Evolutionary conservation across 2,888 invertebrate species (phyloP), one percentile per base, ranked within the genome.

Genomic region (Gastracanthus pulcherrimus): DNA sequence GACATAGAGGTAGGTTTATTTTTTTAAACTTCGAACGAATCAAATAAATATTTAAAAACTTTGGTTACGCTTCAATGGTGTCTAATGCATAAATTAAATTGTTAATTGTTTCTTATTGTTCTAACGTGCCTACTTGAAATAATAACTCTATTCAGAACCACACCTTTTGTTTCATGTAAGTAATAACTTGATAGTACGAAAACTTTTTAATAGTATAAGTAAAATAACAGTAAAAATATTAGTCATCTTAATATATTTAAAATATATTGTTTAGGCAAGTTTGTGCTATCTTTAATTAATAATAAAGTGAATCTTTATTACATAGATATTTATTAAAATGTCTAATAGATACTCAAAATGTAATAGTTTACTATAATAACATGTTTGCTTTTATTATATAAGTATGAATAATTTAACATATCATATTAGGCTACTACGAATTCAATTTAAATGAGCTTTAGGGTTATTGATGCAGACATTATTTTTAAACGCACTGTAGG

Each of bases 91-190:
- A 16, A 45, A 69, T 60, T 41, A 60, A 76, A 70, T 69, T 16
- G 69, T 60, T 60, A 60, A 60, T 70, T 48, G 70, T 60, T 60
- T 58, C 76, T 41, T 31, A 55, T 45, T 69, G 51, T 69, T 66
- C 69, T 13, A 41, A 60, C 55, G 34, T n/a, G 19, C 45, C 58
- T 76, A 45, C 55, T 76, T 23, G 62, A 69, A 77, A 70, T 70
- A 77, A 70, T 62, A 77, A 76, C 41, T 45, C 26, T 55, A 67
- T 55, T 55, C 34, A 69, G 31, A 41, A 48, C 70, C 77, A 19
- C 77, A 29, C 77, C 77, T 77, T 58, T 36, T 66, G 7, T 16
- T 70, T 3, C 16, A 38, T 11, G 41, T n/a, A n/a, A n/a, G n/a
- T n/a, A n/a, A n/a, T n/a, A n/a, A n/a, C n/a, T 13, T 60, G 45